phyloP scores from a whole-genome alignment of 2,888 invertebrate genomes.

The Luperina testacea region DNA sequence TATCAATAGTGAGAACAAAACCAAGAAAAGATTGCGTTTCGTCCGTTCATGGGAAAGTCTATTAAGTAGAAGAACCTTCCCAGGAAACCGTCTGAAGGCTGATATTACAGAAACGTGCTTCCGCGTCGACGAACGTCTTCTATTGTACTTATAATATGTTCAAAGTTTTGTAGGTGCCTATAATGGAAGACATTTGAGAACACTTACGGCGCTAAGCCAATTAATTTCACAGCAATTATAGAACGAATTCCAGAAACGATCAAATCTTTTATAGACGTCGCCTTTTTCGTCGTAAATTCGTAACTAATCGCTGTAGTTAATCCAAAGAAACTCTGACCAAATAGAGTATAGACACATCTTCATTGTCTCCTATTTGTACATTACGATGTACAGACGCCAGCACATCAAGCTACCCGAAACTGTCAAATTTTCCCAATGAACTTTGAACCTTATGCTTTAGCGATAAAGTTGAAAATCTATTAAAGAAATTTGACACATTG shows the following conservation, averaged over 20 bases:
- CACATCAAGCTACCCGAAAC: too few species aligned
- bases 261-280: background rate
- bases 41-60: background rate
- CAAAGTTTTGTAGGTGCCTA: background rate
- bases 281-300: constrained; percentile 1
- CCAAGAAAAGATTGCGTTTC: background rate
- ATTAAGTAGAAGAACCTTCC: background rate
- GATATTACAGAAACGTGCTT: background rate
- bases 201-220: background rate
- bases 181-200: background rate
- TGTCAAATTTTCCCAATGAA: too few species aligned
- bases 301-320: background rate
- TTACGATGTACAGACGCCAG: constrained; percentile 3
- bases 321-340: constrained; percentile 13
- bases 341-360: constrained; percentile 24
- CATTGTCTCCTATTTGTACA: constrained; percentile 29
- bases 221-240: background rate
- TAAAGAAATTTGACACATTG: too few species aligned
- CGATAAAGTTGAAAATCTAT: too few species aligned
- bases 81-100: background rate
- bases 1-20: background rate
- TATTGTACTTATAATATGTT: background rate
- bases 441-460: too few species aligned
- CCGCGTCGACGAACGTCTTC: background rate
- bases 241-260: background rate